Percentiles rank a stretch among this genome's conserved stretches.
phyloP scores from a whole-genome alignment of 2,113 vertebrate species.

The Balaenoptera acutorostrata region DNA sequence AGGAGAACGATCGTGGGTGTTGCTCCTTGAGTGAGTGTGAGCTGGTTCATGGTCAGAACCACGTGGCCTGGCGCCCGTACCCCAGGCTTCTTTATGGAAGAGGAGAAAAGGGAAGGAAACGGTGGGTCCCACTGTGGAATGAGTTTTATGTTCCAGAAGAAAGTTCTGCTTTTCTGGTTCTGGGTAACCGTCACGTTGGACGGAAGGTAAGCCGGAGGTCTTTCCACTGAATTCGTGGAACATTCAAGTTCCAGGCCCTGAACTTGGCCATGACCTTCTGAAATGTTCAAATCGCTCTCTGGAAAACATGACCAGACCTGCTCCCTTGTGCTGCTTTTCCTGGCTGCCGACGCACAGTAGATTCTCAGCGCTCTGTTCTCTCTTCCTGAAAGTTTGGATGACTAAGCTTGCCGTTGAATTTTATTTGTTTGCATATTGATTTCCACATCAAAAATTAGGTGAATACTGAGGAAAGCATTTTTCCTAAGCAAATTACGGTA shows the following conservation, averaged over 20 bases:
- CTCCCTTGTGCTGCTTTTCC: conserved; percentile 39
- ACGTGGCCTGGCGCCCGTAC: background rate
- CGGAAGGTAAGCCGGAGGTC: conserved; percentile 37
- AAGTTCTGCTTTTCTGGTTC: conserved; percentile 60
- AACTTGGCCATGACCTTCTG: conserved; percentile 56
- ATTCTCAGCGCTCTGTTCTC: background rate
- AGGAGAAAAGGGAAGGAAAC: background rate
- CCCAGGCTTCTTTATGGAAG: conserved; percentile 39
- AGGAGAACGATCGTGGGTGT: background rate
- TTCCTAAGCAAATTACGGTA: background rate
- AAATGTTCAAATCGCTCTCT: background rate
- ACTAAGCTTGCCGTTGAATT: background rate
- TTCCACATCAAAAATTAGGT: conserved; percentile 19
- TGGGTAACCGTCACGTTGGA: conserved; percentile 21
- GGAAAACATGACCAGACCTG: conserved; percentile 56
- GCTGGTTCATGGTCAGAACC: background rate
- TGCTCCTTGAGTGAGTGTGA: background rate
- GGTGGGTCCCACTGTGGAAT: background rate
- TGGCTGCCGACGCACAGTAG: background rate
- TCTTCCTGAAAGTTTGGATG: background rate
- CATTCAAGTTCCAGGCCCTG: conserved; percentile 54
- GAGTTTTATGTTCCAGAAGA: conserved; percentile 43
- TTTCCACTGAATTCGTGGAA: conserved; percentile 69
- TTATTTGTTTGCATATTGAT: background rate
- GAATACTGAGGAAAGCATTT: background rate